phyloP scores from a whole-genome alignment of 2,113 vertebrate species.

The Leptocoma aspasia region DNA sequence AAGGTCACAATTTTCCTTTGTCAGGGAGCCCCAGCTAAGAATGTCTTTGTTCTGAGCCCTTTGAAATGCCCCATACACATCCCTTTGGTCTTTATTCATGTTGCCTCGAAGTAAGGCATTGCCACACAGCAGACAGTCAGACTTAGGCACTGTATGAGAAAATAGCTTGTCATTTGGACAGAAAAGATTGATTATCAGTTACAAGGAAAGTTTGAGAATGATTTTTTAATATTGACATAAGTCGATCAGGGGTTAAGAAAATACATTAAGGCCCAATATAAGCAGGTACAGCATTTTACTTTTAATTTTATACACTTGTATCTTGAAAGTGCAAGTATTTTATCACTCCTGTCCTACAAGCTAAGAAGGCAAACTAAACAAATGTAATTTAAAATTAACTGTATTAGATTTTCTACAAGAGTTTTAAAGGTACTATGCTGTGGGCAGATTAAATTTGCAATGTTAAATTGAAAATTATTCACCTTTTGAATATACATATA shows the following conservation, averaged over 20 bases:
- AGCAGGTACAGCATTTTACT: background rate
- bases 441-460: background rate
- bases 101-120: background rate
- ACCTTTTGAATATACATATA: background rate
- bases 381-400: background rate
- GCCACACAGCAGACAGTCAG: background rate
- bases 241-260: background rate
- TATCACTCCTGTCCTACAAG: background rate
- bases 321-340: background rate
- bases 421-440: background rate
- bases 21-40: background rate
- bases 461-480: background rate
- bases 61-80: background rate
- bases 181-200: background rate
- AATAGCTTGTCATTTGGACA: background rate
- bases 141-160: background rate
- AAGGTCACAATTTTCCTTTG: fast-evolving
- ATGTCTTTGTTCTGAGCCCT: background rate
- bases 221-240: background rate
- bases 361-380: background rate
- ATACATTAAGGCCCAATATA: background rate
- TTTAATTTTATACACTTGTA: background rate
- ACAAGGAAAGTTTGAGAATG: background rate
- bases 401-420: background rate
- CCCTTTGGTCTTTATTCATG: background rate